Conservation (phyloP, 2,797 vertebrate species). For the Lates japonicus region DNA sequence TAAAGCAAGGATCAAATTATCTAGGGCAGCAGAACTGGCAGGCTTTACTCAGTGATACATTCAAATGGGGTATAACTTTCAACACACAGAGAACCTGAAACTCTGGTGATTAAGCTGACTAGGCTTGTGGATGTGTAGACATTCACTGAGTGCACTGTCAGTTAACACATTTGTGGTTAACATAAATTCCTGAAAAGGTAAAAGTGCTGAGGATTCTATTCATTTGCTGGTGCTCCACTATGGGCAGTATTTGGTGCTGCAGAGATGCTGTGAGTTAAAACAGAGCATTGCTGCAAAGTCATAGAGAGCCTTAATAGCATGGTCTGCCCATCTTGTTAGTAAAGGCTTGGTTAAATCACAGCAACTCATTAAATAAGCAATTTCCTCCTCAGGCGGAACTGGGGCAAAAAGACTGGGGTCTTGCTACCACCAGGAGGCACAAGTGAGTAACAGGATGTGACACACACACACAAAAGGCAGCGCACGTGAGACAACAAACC, state of each 20-base stretch:
- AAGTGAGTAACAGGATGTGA: constrained; percentile 67
- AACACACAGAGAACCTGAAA: constrained; percentile 35
- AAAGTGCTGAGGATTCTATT: constrained; percentile 13
- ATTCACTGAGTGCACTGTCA: background rate
- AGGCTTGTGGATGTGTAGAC: background rate
- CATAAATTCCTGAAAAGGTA: constrained; percentile 15
- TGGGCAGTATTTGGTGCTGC: constrained; percentile 34
- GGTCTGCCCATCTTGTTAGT: constrained; percentile 69
- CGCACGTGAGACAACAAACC: constrained; percentile 43
- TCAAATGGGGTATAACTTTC: constrained; percentile 44
- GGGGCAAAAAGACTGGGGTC: constrained; percentile 69
- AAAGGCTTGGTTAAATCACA: constrained; percentile 78
- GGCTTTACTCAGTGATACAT: constrained; percentile 36
- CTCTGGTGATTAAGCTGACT: constrained; percentile 15
- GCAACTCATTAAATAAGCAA: constrained; percentile 78
- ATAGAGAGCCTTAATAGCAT: constrained; percentile 62
- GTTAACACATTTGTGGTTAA: constrained; percentile 1
- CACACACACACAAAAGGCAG: constrained; percentile 34
- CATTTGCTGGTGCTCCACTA: background rate
- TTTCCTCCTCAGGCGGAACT: constrained; percentile 69
- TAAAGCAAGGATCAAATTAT: constrained; percentile 65
- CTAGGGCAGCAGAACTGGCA: constrained; percentile 26
- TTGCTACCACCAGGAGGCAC: constrained; percentile 75
- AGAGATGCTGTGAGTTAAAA: constrained; percentile 55
- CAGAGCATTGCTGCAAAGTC: constrained; percentile 68